Base-by-base conservation (phyloP, 2,113 vertebrate genomes). In the Telmatochromis sp. region DNA sequence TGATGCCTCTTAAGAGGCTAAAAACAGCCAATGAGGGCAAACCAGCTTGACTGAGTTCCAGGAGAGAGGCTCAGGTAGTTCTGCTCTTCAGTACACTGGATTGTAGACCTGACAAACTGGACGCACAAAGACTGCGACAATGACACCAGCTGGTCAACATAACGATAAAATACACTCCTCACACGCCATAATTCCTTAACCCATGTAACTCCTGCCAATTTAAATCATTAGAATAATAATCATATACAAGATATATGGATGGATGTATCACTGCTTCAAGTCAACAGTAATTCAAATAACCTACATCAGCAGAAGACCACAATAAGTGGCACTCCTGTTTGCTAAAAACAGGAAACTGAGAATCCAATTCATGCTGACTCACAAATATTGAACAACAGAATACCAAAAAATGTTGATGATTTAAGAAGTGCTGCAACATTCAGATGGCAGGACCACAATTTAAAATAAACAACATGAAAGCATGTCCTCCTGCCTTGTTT, bases 1-100 rank as follows among this genome's bases (percentile, higher is more conserved):
- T 87, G 78, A 81, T 19, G 57, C 86, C 83, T 85, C 89, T 91
- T 80, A 92, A 68, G 75, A 85, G 85, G 81, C 83, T 89, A 93
- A 91, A 92, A 91, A 87, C 89, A 91, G 82, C 85, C 86, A 88
- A 82, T 58, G 81, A 91, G 86, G 87, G 86, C 88, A 86, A 85
- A 87, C 58, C 14, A 80, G 17, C 63, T 73, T 45, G 89, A 90
- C 21, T 84, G 68, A 80, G 65, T 19, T 81, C 92, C 95, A 93
- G 87, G 31, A 85, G 87, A 78, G 87, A 85, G 70, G 88, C 85
- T 94, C 87, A 91, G 85, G 91, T 88, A 87, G 63, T 85, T 86
- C 81, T 58, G 78, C 21, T 73, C 21, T 83, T 23, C 12, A 57
- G 37, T 14, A 78, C 58, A 26, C 14, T 6, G 80, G 81, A 73